Percentiles rank a stretch among this genome's conserved stretches.
phyloP scores from a whole-genome alignment of 2,888 invertebrate species.

The Agelastica alni region DNA sequence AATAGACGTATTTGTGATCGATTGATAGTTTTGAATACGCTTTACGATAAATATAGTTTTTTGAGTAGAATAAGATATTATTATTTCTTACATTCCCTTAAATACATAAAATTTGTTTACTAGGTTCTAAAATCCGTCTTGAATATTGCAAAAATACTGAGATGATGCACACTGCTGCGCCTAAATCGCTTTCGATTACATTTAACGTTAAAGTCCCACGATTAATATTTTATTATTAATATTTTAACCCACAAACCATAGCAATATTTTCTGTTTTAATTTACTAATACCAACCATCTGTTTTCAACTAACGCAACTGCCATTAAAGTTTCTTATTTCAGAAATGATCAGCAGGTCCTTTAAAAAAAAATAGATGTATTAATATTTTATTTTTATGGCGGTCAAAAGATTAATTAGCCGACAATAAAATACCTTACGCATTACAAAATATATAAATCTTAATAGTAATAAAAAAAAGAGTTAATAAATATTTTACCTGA shows the following conservation, averaged over 20 bases:
- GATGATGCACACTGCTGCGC: too few species aligned
- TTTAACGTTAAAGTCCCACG: too few species aligned
- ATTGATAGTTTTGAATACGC: too few species aligned
- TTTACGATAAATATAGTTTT: too few species aligned
- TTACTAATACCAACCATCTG: background rate
- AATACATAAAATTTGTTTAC: too few species aligned
- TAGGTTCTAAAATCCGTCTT: too few species aligned
- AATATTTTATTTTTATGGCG: conserved; percentile 13
- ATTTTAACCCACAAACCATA: background rate
- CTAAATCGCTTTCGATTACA: too few species aligned
- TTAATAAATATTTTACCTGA: conserved; percentile 6
- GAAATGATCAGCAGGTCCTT: conserved; percentile 7
- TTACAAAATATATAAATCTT: conserved; percentile 17
- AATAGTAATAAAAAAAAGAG: conserved; percentile 4
- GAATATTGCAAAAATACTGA: too few species aligned
- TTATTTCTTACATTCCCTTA: too few species aligned
- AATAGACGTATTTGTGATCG: too few species aligned
- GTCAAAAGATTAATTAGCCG: conserved; percentile 15
- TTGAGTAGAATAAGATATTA: too few species aligned
- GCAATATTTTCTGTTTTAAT: conserved; percentile 3
- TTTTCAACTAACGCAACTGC: background rate
- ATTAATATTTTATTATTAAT: background rate
- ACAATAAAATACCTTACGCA: conserved; percentile 9
- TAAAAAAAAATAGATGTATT: conserved; percentile 11
- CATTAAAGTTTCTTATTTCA: conserved; percentile 6